These are phyloP conservation scores for Leiothrix lutea DNA, from an alignment of 2,113 vertebrate genomes.

Conservation along the genomic window DNA sequence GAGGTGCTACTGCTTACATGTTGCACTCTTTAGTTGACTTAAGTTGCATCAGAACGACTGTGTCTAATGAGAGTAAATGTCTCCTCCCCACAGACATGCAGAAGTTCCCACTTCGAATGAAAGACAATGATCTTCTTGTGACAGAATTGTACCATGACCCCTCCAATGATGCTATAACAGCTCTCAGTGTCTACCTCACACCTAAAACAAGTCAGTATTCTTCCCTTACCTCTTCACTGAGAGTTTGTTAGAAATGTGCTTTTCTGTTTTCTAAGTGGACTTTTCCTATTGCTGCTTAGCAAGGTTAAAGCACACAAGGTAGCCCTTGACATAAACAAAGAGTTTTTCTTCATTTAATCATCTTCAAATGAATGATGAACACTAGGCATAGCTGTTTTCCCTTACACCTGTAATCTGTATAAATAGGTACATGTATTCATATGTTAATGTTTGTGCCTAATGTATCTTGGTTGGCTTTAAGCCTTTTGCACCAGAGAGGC, in stretches of 20 bases:
- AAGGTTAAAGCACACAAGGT: background rate
- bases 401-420: background rate
- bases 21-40: background rate
- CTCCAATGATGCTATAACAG: conserved; percentile 95
- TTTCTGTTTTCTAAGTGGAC: background rate
- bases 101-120: conserved; percentile 97
- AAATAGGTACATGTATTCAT: background rate
- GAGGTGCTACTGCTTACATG: background rate
- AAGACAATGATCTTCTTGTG: conserved; percentile 95
- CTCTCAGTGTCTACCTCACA: conserved; percentile 96
- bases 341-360: background rate
- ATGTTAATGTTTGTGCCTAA: background rate
- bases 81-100: conserved; percentile 87
- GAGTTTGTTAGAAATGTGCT: background rate
- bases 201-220: conserved; percentile 92
- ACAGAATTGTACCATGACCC: conserved; percentile 96
- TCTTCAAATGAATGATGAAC: background rate
- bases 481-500: background rate
- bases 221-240: background rate
- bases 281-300: background rate
- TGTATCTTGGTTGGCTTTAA: background rate
- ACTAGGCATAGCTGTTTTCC: background rate
- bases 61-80: background rate
- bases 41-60: background rate
- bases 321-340: background rate